Evolutionary conservation across 2,888 invertebrate genomes (phyloP), one percentile per base, ranked within the genome.

Genomic region (Ariolimax columbianus): DNA sequence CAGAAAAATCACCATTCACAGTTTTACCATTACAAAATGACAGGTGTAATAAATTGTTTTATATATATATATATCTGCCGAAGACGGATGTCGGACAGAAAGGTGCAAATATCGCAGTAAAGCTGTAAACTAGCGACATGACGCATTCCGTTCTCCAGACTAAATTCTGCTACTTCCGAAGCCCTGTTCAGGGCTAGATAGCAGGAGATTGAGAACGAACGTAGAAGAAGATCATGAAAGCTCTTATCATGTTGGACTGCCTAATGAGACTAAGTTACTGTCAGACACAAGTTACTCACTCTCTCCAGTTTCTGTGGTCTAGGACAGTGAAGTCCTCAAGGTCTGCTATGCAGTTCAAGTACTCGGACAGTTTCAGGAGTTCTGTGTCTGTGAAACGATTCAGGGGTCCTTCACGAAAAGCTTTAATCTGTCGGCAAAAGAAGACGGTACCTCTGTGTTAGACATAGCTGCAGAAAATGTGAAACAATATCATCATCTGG

Each of bases 241-340:
- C 4, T 6, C n/a, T 17, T 33, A 75, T 38, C 2, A 38, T 36
- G 36, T 33, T 11, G 36, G 36, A 11, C 19, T 23, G 23, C 23
- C 68, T 30, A 3, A 38, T 9, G 55, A 40, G 17, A 19, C 7
- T 23, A 9, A 26, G 19, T 30, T 19, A 19, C 26, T 43, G 7
- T 4, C 33, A 30, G 14, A 77, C 23, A 33, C 30, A 43, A 40
- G 33, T 14, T 19, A 87, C 90, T 88, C 89, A 94, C 94, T 91
- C 94, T 94, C 98, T 97, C 99, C 99, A 99, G 91, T 97, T 96
- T 91, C 96, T 96, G 94, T 99, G 99, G 92, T 98, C 97, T 0
- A 99, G 95, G 1, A 95, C 95, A 82, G 97, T 96, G 90, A 98
- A 97, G 92, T 98, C 98, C 38, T 97, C 96, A 87, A 97, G 94